These are phyloP conservation scores for Hyles euphorbiae DNA, from an alignment of 1,140 invertebrate species.

Conservation along the genomic window DNA sequence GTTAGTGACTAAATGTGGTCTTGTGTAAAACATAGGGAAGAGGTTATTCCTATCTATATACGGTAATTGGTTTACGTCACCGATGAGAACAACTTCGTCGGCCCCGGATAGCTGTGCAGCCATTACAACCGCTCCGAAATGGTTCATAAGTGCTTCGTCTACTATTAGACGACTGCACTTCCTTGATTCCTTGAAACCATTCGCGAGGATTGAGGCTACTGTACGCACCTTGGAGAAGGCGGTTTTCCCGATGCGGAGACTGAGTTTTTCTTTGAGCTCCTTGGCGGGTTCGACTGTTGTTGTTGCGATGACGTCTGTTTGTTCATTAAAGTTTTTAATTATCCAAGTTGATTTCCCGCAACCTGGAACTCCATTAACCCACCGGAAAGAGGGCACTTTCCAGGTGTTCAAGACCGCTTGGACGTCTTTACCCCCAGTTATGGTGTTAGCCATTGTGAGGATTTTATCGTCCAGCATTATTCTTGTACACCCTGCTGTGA, in stretches of 20 bases:
- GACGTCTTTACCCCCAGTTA: no score
- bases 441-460: no score
- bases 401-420: neutral
- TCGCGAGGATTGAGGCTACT: slow-evolving; percentile 19
- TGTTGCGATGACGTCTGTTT: slow-evolving; percentile 9
- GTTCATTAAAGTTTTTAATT: slow-evolving; percentile 9
- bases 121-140: slow-evolving; percentile 32
- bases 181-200: slow-evolving; percentile 15
- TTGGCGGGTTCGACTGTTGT: slow-evolving; percentile 11
- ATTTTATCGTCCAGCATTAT: no score
- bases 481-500: no score
- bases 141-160: no score
- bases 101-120: slow-evolving; percentile 7
- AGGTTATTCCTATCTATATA: slow-evolving; percentile 32
- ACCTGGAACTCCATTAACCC: slow-evolving; percentile 29
- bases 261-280: slow-evolving; percentile 11
- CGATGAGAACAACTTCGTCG: slow-evolving; percentile 15
- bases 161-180: slow-evolving; percentile 8
- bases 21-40: slow-evolving; percentile 20
- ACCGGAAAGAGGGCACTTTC: slow-evolving; percentile 11
- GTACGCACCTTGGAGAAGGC: slow-evolving; percentile 9
- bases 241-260: neutral
- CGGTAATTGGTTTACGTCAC: slow-evolving; percentile 34
- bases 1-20: slow-evolving; percentile 11
- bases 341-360: slow-evolving; percentile 28